These are phyloP conservation scores for Atta colombica DNA, from an alignment of 1,140 invertebrate species.

Conservation along the genomic window DNA sequence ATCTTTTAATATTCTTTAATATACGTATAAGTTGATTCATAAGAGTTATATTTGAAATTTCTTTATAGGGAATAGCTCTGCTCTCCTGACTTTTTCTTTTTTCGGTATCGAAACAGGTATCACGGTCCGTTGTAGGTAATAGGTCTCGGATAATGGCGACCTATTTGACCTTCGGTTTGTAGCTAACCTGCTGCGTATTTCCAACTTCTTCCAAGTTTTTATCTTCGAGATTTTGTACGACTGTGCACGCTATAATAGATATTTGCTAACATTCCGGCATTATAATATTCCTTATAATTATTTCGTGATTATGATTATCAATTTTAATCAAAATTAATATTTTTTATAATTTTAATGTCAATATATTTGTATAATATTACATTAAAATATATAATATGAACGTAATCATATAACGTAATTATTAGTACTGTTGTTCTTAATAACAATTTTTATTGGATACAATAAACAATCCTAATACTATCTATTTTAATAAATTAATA, in stretches of 20 bases:
- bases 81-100: slow-evolving; percentile 55
- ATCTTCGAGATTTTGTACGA: slow-evolving; percentile 3
- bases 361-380: no score
- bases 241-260: neutral
- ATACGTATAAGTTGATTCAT: neutral
- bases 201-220: slow-evolving; percentile 59
- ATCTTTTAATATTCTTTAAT: neutral
- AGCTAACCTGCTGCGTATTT: slow-evolving; percentile 59
- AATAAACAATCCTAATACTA: neutral
- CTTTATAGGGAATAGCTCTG: neutral
- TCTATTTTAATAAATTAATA: neutral
- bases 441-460: neutral
- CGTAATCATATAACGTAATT: neutral
- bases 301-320: neutral
- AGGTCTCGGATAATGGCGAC: slow-evolving; percentile 77
- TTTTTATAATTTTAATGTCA: no score
- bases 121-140: slow-evolving; percentile 75
- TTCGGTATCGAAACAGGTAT: slow-evolving; percentile 78
- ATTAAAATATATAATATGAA: neutral
- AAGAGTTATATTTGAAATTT: slow-evolving; percentile 1
- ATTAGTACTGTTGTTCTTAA: neutral
- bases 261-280: neutral
- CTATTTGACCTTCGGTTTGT: slow-evolving; percentile 77
- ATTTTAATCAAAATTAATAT: neutral
- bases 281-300: neutral